Evolutionary conservation across 2,888 invertebrate genomes (phyloP).

Genomic region (Pocota personata): DNA sequence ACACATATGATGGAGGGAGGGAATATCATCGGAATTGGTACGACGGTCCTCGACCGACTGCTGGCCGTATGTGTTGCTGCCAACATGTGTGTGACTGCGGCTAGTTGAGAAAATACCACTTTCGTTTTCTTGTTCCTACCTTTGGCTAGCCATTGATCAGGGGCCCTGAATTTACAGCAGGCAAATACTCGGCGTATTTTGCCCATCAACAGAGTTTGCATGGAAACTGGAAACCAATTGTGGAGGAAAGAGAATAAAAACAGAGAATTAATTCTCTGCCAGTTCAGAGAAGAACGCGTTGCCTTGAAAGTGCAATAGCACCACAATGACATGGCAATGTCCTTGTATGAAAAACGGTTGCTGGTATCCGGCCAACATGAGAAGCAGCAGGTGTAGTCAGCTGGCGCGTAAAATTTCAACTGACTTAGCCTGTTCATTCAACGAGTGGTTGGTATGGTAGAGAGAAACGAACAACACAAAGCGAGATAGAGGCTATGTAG

Average conservation of each 20-base stretch:
- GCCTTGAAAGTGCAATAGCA: constrained; percentile 32
- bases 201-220: constrained; percentile 29
- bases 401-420: background rate
- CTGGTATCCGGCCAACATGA: constrained; percentile 79
- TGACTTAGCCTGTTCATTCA: background rate
- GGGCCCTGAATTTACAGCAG: constrained; percentile 77
- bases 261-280: background rate
- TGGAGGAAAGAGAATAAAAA: constrained; percentile 15
- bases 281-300: background rate
- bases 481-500: background rate
- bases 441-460: background rate
- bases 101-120: constrained; percentile 77
- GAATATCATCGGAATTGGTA: constrained; percentile 29
- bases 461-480: background rate
- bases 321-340: constrained; percentile 80
- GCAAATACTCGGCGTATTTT: constrained; percentile 15
- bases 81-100: constrained; percentile 56
- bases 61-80: constrained; percentile 64
- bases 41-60: constrained; percentile 41
- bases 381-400: constrained; percentile 34
- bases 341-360: constrained; percentile 83
- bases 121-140: constrained; percentile 83
- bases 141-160: constrained; percentile 82
- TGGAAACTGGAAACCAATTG: constrained; percentile 37
- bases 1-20: background rate